These are phyloP conservation scores for Cervus canadensis DNA, from an alignment of 2,113 vertebrate genomes.

Conservation along the genomic window DNA sequence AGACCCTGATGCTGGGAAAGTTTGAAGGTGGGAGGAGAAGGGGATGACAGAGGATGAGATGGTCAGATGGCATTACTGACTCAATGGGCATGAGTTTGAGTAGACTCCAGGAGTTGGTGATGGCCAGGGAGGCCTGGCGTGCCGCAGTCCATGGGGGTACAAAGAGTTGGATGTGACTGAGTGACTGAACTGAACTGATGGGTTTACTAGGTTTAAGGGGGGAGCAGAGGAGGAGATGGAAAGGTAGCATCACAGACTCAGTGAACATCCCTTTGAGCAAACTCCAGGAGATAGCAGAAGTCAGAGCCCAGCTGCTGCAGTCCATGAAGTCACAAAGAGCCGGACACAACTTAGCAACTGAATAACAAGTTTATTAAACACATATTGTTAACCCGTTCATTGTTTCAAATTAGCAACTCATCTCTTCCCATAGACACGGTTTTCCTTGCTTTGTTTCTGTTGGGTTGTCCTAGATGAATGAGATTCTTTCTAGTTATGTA, in stretches of 20 bases:
- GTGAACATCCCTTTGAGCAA: not conserved
- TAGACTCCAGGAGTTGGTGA: not conserved
- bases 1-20: not conserved
- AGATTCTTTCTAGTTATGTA: not conserved
- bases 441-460: not conserved
- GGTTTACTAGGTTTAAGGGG: not conserved
- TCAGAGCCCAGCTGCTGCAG: not conserved
- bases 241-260: not conserved
- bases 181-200: not conserved
- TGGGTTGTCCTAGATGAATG: not conserved
- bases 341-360: not conserved
- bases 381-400: not conserved
- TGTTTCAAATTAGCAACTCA: not conserved
- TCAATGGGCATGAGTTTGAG: not conserved
- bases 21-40: not conserved
- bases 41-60: not conserved
- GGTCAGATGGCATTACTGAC: not conserved
- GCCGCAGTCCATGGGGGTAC: fast-evolving
- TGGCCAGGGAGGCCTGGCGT: not conserved
- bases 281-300: not conserved
- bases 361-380: not conserved
- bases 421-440: not conserved
- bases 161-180: not conserved
- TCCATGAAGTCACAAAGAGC: not conserved
- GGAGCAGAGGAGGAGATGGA: not conserved